Base-by-base conservation (phyloP, 2,113 vertebrate genomes). In the Chrysochloris asiatica region DNA sequence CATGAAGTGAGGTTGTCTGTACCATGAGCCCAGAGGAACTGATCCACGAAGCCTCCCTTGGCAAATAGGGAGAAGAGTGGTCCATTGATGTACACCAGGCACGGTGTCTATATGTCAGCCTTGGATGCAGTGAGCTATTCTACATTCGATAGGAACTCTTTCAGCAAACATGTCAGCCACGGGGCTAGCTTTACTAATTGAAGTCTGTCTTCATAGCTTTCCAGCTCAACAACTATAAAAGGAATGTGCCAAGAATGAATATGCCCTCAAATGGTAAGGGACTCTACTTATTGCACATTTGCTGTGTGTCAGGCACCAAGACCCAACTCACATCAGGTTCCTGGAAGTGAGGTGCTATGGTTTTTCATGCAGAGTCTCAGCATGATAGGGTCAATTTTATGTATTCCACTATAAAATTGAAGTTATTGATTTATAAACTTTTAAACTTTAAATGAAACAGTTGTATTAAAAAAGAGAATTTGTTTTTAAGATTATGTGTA, bases 71-170 rank as follows among this genome's bases (percentile, higher is more conserved):
- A 24, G 21, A 43, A 41, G 21, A 4, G 8, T 16, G 1, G 8
- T 22, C 28, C 0, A 1, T 28, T 33, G 4, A 50, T 4, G 5
- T 6, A 10, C 5, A 45, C 11, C 4, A 13, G 19, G 17, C 6
- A 67, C 16, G 59, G 52, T 7, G 19, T 13, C 3, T 24, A 33
- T 38, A 2, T 24, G 8, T 14, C 12, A 43, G 41, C 50, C 6
- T 22, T 16, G 13, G 13, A 17, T 4, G 8, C 12, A 52, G 5
- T 11, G 5, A 19, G 10, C 11, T 54, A 17, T 36, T 82, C 12
- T 43, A 10, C 2, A 19, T 1, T 12, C 1, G 21, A 5, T 0
- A 22, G 16, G 0, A 24, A 43, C 0, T 2, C 6, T 26, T 61
- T 2, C 1, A 48, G 45, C 33, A 1, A 1, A 1, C 10, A 4